phyloP scores from a whole-genome alignment of 2,888 invertebrate genomes.

The Pristionchus fissidentatus region DNA sequence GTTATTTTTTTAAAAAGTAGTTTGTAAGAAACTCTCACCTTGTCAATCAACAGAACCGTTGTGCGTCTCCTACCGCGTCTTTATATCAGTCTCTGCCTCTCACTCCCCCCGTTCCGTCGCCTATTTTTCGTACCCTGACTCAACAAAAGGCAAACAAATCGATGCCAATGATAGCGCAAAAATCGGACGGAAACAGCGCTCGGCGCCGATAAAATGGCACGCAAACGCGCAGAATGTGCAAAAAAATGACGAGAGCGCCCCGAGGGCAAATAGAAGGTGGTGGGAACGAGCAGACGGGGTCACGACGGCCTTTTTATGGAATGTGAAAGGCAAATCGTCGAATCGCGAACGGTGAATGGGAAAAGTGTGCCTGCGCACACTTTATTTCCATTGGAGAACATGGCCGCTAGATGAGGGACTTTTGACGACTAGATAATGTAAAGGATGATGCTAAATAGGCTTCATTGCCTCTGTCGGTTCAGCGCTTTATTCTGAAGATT shows the following conservation, averaged over 20 bases:
- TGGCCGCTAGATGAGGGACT: no score
- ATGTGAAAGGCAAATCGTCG: slow-evolving; percentile 50
- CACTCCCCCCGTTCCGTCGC: not conserved
- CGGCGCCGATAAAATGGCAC: slow-evolving; percentile 35
- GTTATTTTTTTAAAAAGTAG: no score
- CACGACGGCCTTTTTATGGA: no score
- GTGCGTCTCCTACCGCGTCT: no score
- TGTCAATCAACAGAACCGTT: not conserved
- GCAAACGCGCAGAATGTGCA: slow-evolving; percentile 37
- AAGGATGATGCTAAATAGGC: no score
- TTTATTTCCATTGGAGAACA: no score
- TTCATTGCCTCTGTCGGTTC: no score
- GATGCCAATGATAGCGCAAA: not conserved
- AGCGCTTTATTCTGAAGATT: no score
- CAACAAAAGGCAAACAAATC: not conserved
- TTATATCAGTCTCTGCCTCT: no score
- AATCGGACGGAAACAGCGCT: not conserved
- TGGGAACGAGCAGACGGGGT: slow-evolving; percentile 52
- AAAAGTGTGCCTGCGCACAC: not conserved
- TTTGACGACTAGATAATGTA: no score
- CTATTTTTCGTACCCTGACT: not conserved
- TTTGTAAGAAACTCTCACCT: no score
- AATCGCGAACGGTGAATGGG: slow-evolving; percentile 49
- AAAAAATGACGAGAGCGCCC: slow-evolving; percentile 34
- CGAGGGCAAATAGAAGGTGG: slow-evolving; percentile 46